These are phyloP conservation scores for Hypsibius dujardini DNA, from an alignment of 1,140 invertebrate genomes.

Conservation along the genomic window DNA sequence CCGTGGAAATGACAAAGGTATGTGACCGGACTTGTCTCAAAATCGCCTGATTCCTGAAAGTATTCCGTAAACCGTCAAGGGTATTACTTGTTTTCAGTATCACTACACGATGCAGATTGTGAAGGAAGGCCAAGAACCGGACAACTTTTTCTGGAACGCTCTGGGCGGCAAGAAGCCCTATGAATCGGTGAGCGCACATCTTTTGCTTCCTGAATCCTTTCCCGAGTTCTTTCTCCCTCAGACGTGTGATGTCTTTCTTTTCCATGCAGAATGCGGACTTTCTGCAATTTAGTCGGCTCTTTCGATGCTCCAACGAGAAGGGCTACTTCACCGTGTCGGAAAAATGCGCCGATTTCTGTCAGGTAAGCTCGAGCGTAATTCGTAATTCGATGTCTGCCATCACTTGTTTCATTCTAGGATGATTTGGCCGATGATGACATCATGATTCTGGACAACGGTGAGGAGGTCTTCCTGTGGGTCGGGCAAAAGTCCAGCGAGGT, in stretches of 20 bases:
- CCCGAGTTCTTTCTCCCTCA: slow-evolving; percentile 21
- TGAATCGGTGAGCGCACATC: no score
- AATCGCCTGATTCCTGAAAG: background rate
- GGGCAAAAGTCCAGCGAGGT: slow-evolving; percentile 90
- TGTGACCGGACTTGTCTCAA: no score
- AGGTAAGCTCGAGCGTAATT: slow-evolving; percentile 43
- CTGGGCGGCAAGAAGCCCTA: slow-evolving; percentile 80
- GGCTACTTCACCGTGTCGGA: slow-evolving; percentile 97
- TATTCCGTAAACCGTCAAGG: background rate
- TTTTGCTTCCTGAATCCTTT: no score
- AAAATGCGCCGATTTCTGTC: slow-evolving; percentile 98
- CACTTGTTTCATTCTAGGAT: slow-evolving; percentile 49
- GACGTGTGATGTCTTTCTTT: no score
- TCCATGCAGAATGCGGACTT: no score
- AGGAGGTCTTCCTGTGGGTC: slow-evolving; percentile 93
- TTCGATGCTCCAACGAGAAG: slow-evolving; percentile 97
- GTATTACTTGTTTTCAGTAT: slow-evolving; percentile 17
- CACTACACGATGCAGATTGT: slow-evolving; percentile 53
- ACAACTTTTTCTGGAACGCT: slow-evolving; percentile 96
- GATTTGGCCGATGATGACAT: slow-evolving; percentile 98
- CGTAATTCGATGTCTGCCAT: background rate
- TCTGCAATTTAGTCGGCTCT: slow-evolving; percentile 75
- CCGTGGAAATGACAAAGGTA: no score
- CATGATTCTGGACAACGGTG: slow-evolving; percentile 96
- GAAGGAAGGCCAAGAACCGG: slow-evolving; percentile 90